Evolutionary conservation across 2,888 invertebrate species (phyloP).

Genomic region (Trissonchulus sp.): DNA sequence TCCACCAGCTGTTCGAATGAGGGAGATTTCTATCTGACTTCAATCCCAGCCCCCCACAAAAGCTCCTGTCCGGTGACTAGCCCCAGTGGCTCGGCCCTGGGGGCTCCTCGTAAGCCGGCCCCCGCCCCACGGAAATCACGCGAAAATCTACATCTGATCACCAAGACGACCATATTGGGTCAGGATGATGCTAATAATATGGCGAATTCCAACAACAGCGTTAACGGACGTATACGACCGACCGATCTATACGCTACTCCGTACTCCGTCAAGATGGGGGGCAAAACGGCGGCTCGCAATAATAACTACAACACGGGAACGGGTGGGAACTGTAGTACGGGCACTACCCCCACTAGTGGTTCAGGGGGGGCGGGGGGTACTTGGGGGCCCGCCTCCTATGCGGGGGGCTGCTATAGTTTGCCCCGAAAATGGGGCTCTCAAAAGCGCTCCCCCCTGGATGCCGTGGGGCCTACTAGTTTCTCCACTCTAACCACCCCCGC

Average conservation of each 20-base stretch:
- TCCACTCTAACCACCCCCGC: too few species aligned
- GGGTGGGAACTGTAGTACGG: neutral
- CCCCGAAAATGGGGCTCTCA: neutral
- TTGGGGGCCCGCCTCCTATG: neutral
- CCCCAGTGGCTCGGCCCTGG: neutral
- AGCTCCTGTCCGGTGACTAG: neutral
- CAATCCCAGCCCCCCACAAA: neutral
- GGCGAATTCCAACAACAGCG: neutral
- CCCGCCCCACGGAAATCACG: neutral
- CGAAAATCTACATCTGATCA: neutral
- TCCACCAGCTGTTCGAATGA: too few species aligned
- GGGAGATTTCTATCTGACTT: too few species aligned
- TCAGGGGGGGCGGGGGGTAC: neutral
- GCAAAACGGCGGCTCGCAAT: too few species aligned
- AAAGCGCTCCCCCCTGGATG: too few species aligned
- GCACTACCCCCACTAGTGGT: neutral
- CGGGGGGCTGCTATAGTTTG: neutral
- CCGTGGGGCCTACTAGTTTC: too few species aligned
- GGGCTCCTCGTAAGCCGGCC: neutral
- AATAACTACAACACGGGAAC: neutral
- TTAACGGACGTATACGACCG: neutral
- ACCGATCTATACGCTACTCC: neutral
- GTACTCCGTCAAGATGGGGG: too few species aligned
- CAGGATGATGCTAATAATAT: neutral
- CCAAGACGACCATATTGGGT: neutral